These are phyloP conservation scores for Crotalus helleri DNA, from an alignment of 2,113 vertebrate genomes.

Conservation along the genomic window DNA sequence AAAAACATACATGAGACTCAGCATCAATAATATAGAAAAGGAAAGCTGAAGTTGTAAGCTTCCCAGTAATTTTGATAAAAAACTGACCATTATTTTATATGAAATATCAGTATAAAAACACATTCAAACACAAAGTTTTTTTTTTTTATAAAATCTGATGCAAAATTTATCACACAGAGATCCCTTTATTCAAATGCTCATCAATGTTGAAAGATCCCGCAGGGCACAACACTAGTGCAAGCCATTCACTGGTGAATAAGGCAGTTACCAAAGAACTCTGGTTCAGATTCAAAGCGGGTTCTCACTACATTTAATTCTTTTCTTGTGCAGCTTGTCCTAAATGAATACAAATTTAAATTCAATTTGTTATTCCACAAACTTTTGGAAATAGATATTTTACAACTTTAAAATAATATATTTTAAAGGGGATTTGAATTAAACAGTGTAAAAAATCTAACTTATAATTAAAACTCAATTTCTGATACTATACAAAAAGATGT, in stretches of 20 bases:
- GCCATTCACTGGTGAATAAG: background rate
- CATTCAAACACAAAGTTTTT: slow-evolving; percentile 32
- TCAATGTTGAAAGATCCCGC: background rate
- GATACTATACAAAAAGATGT: background rate
- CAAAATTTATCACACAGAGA: slow-evolving; percentile 14
- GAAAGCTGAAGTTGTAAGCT: background rate
- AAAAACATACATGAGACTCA: background rate
- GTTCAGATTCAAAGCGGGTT: background rate
- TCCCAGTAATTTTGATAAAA: slow-evolving; percentile 14
- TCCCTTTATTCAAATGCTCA: slow-evolving; percentile 15
- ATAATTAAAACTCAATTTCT: background rate
- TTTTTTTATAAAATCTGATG: slow-evolving; percentile 28
- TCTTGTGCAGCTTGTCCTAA: slow-evolving; percentile 38
- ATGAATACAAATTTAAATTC: slow-evolving; percentile 24
- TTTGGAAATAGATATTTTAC: background rate
- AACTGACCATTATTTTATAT: slow-evolving; percentile 13
- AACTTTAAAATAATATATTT: background rate
- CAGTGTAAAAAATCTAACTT: background rate
- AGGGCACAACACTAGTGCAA: background rate
- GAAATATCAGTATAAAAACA: slow-evolving; percentile 31
- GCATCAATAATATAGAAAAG: background rate
- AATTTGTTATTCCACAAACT: background rate
- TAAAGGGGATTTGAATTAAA: background rate
- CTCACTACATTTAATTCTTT: slow-evolving; percentile 32
- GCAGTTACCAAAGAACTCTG: background rate